These are phyloP conservation scores for Lasioglossum pauxillum DNA, from an alignment of 2,888 invertebrate species.

Conservation along the genomic window DNA sequence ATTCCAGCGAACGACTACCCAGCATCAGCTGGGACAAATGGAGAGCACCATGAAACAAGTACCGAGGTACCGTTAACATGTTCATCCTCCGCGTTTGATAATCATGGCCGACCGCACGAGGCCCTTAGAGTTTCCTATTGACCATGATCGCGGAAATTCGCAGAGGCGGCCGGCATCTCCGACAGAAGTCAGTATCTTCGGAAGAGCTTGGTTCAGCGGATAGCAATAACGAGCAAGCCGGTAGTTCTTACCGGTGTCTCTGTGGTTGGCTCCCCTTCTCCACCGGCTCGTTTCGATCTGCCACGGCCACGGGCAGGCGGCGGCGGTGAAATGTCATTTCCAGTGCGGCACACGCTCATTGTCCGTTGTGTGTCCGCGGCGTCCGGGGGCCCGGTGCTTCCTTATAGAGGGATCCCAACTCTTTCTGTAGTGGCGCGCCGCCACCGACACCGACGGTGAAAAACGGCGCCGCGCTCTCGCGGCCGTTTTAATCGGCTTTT, in stretches of 20 bases:
- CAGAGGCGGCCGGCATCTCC: constrained; percentile 56
- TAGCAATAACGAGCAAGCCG: constrained; percentile 68
- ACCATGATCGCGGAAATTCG: constrained; percentile 57
- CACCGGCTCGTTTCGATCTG: constrained; percentile 20
- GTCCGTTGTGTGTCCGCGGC: constrained; percentile 65
- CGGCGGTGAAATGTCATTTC: constrained; percentile 79
- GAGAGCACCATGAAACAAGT: no score
- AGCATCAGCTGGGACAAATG: no score
- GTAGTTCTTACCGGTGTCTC: constrained; percentile 63
- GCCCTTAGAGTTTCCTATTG: constrained; percentile 2
- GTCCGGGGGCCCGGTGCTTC: constrained; percentile 59
- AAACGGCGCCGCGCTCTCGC: constrained; percentile 73
- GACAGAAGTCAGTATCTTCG: constrained; percentile 63
- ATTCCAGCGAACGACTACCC: no score
- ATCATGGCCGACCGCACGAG: background rate
- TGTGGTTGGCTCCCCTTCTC: constrained; percentile 19
- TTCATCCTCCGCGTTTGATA: background rate
- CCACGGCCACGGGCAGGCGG: constrained; percentile 43
- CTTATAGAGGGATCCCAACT: constrained; percentile 72
- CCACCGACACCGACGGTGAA: constrained; percentile 78
- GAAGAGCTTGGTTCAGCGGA: constrained; percentile 56
- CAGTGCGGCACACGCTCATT: constrained; percentile 79
- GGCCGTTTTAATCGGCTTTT: constrained; percentile 75
- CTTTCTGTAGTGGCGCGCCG: constrained; percentile 43
- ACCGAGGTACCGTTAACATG: constrained; percentile 6